Evolutionary conservation across 2,113 vertebrate genomes (phyloP).

Genomic region (Chionodraco myersi): DNA sequence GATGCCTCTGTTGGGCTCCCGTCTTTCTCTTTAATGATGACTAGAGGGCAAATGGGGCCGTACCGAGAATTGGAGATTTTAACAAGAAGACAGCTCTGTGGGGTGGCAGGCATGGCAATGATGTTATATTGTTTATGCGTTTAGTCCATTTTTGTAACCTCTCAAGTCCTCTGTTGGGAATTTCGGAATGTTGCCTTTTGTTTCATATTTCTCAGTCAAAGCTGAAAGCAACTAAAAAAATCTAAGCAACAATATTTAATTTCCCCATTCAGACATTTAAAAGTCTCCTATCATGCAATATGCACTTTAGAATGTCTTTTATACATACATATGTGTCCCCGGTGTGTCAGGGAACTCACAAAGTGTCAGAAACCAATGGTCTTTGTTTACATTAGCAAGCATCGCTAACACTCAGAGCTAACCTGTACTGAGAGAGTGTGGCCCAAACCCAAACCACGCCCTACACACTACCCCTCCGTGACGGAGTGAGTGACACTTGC

Average conservation of each 20-base stretch:
- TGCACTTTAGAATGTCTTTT: no score
- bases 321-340: no score
- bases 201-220: neutral
- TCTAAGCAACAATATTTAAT: neutral
- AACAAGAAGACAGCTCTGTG: conserved; percentile 69
- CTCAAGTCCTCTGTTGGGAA: conserved; percentile 31
- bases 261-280: neutral
- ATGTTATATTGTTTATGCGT: conserved; percentile 62
- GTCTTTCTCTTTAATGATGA: conserved; percentile 78
- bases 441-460: no score
- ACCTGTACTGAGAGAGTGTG: no score
- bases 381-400: no score
- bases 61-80: conserved; percentile 66
- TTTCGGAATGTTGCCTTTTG: neutral
- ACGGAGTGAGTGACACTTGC: no score
- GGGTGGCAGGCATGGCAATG: conserved; percentile 42
- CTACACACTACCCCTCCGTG: no score
- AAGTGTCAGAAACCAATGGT: no score
- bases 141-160: conserved; percentile 53
- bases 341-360: no score
- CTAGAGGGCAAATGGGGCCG: conserved; percentile 74
- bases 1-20: conserved; percentile 69
- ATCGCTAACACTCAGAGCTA: no score
- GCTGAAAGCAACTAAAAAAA: neutral
- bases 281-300: no score